phyloP scores from a whole-genome alignment of 2,888 invertebrate genomes.

The Agrochola lychnidis region DNA sequence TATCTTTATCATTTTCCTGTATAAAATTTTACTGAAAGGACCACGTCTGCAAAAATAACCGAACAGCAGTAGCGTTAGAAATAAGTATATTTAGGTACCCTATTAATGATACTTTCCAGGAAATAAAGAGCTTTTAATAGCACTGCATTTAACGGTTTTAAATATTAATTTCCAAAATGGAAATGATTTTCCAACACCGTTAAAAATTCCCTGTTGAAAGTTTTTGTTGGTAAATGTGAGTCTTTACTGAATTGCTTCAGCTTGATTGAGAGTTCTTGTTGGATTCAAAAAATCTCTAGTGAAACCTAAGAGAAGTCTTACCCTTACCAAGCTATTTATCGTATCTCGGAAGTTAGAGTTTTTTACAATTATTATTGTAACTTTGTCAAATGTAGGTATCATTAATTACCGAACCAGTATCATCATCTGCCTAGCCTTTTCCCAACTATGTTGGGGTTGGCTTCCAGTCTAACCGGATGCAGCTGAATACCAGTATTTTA shows the following conservation, averaged over 20 bases:
- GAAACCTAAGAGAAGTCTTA: too few species aligned
- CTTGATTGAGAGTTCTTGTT: not conserved
- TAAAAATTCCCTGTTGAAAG: not conserved
- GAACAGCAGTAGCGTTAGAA: not conserved
- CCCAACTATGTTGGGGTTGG: too few species aligned
- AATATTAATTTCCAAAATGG: not conserved
- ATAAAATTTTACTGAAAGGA: too few species aligned
- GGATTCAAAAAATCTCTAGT: not conserved
- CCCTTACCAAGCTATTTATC: too few species aligned
- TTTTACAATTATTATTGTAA: not conserved
- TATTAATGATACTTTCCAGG: not conserved
- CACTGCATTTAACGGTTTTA: not conserved
- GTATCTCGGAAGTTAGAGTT: not conserved
- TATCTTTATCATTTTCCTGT: not conserved
- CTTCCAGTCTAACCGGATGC: too few species aligned
- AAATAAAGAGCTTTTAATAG: conserved; percentile 1
- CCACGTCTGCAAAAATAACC: not conserved
- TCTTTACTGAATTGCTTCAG: not conserved
- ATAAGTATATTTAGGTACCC: not conserved
- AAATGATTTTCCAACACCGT: not conserved
- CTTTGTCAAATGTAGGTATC: not conserved
- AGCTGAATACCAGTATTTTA: too few species aligned
- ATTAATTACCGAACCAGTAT: not conserved
- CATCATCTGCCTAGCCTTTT: too few species aligned
- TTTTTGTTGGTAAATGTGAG: not conserved